These are phyloP conservation scores for Barypeithes pellucidus DNA, from an alignment of 2,888 invertebrate species.

Conservation along the genomic window DNA sequence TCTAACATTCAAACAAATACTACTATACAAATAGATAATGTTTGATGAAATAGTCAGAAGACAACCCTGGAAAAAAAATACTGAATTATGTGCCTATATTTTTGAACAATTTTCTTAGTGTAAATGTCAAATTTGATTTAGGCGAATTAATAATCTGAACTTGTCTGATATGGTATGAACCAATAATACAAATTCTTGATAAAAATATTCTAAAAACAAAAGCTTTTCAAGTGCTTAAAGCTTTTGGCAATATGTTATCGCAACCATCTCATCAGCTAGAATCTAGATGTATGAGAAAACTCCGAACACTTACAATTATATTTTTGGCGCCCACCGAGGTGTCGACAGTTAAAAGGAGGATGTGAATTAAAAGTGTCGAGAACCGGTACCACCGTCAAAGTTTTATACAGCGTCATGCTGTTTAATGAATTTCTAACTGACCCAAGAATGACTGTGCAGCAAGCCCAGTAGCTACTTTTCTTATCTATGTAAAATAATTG, in stretches of 20 bases:
- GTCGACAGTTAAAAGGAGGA: conserved; percentile 51
- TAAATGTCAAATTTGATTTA: too few species aligned
- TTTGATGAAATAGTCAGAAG: too few species aligned
- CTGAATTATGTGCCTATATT: too few species aligned
- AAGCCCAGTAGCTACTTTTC: conserved; percentile 70
- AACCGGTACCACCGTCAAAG: conserved; percentile 42
- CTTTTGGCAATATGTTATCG: conserved; percentile 11
- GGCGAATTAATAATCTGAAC: too few species aligned
- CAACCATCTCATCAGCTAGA: conserved; percentile 6
- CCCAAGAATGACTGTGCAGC: conserved; percentile 66
- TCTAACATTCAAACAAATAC: too few species aligned
- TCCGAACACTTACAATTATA: conserved; percentile 21
- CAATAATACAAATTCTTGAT: too few species aligned
- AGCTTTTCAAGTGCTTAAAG: neutral
- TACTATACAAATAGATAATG: too few species aligned
- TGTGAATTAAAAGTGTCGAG: conserved; percentile 47
- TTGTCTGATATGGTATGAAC: too few species aligned
- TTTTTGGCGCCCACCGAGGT: conserved; percentile 45
- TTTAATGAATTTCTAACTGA: conserved; percentile 68
- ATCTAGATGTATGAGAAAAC: conserved; percentile 18
- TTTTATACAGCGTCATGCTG: conserved; percentile 63
- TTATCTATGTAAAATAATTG: conserved; percentile 52
- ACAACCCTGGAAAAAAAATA: too few species aligned
- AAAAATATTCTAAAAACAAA: too few species aligned
- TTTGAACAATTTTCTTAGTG: too few species aligned